Evolutionary conservation across 2,797 vertebrate genomes (phyloP), one percentile per base, ranked within the genome.

Genomic region (Rhinophrynus dorsalis): DNA sequence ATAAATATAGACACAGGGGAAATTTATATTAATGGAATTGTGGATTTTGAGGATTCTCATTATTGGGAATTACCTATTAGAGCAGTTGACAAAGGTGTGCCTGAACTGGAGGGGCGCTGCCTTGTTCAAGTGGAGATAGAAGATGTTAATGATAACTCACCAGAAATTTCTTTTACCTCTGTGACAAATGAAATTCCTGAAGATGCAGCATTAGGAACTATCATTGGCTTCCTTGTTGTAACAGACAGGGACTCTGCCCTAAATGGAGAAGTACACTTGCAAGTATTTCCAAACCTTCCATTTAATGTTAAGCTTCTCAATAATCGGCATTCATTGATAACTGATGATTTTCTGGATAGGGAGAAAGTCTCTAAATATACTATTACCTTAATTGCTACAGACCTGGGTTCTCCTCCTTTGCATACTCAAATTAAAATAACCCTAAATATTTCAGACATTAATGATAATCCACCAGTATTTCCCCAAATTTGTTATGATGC

Each of bases 401-500:
- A 99, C 48, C 86, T 85, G 0, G 96, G 97, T 11, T 90, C 87
- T 6, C 96, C 96, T n/a, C 81, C 92, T 1, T 87, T 96, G 51
- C 92, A 89, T n/a, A 89, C 93, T 1, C 88, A 83, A 2, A 90
- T 89, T 50, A 92, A 81, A 0, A 86, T 99, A 79, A 83, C 86
- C 12, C 90, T 98, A 51, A 93, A 92, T 73, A 87, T 99, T 45
- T 94, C 94, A 33, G 97, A 99, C 45, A 92, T 98, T n/a, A 99
- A 99, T 70, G 97, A 98, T 86, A 99, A 99, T 1, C 82, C 92
- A 2, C 97, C 96, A 1, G 71, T 42, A 52, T 98, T 98, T 81
- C 90, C 86, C 2, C 95, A 96, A 82, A 80, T 84, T 26, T 93
- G 91, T 74, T 98, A 98, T 48, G 93, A 91, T 0, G 91, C 95